Conservation (phyloP, 2,888 invertebrate species). For the Epinotia brunnichana region DNA sequence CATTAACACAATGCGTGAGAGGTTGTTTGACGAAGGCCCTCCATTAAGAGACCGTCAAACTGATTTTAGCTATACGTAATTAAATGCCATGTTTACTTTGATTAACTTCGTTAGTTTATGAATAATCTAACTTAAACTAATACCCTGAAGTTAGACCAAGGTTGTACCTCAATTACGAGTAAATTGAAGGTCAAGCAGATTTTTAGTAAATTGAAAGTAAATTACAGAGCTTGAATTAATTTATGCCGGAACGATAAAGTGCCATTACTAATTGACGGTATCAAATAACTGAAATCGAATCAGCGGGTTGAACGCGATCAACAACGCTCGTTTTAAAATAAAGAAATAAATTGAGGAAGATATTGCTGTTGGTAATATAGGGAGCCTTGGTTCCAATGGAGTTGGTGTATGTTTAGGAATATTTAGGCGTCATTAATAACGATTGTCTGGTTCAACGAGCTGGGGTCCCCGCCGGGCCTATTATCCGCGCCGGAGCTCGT, state of each 20-base stretch:
- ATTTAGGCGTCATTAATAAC: slow-evolving; percentile 46
- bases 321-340: not conserved
- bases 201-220: not conserved
- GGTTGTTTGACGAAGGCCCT: slow-evolving; percentile 72
- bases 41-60: slow-evolving; percentile 62
- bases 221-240: not conserved
- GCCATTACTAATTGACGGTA: slow-evolving; percentile 60
- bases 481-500: slow-evolving; percentile 53
- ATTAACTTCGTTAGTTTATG: slow-evolving; percentile 29
- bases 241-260: slow-evolving; percentile 20
- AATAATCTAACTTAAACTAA: slow-evolving; percentile 12
- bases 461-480: slow-evolving; percentile 46
- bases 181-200: too few species aligned
- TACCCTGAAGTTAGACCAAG: not conserved
- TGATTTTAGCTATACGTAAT: slow-evolving; percentile 48
- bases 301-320: not conserved
- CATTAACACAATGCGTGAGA: slow-evolving; percentile 69
- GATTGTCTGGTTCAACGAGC: slow-evolving; percentile 51
- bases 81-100: slow-evolving; percentile 58
- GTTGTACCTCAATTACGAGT: not conserved
- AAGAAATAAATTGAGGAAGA: not conserved
- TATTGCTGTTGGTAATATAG: not conserved
- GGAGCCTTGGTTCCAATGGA: not conserved
- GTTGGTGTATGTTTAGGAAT: slow-evolving; percentile 11
- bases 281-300: slow-evolving; percentile 58